Evolutionary conservation across 2,888 invertebrate species (phyloP), one percentile per base, ranked within the genome.

Genomic region (Rhagophthalmus giganteus): DNA sequence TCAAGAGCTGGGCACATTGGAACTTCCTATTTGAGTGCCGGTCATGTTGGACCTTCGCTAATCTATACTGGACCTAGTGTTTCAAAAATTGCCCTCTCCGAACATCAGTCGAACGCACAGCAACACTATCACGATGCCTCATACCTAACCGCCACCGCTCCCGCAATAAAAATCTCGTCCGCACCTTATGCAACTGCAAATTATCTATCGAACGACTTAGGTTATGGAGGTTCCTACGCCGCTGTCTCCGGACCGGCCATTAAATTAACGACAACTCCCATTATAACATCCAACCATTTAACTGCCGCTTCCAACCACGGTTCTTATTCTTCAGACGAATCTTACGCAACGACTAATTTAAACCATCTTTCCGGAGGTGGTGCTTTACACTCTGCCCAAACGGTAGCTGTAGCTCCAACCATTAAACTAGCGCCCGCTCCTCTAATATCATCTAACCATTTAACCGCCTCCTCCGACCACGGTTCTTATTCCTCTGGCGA

Each of bases 381-480:
- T 64, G 61, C 40, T 35, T 24, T 16, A 1, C 15, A 1, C 31
- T 30, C 20, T 7, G n/a, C n/a, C n/a, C 12, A 15, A 16, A 12
- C 20, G 7, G 15, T 47, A 32, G 10, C 48, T 40, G 11, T 9
- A 41, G 59, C 45, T 0, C 32, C 39, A 5, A 32, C 20, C 6
- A 25, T 45, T 12, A 45, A 45, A 35, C 13, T 40, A 8, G 45
- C 42, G 2, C 33, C 35, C n/a, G 42, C 55, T 10, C 74, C 74
- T 48, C 70, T 74, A 60, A 61, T 70, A 26, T 60, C 60, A 24
- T 54, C 28, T 7, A 12, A 30, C 11, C 11, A 30, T 12, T 7
- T 11, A 30, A 12, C 69, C 1, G 66, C 72, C 13, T 75, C 78
- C 1, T 15, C 28, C 15, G 13, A 20, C 7, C 20, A 20, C 11